Evolutionary conservation across 2,888 invertebrate genomes (phyloP), one percentile per base, ranked within the genome.

Genomic region (Drosophila borealis): DNA sequence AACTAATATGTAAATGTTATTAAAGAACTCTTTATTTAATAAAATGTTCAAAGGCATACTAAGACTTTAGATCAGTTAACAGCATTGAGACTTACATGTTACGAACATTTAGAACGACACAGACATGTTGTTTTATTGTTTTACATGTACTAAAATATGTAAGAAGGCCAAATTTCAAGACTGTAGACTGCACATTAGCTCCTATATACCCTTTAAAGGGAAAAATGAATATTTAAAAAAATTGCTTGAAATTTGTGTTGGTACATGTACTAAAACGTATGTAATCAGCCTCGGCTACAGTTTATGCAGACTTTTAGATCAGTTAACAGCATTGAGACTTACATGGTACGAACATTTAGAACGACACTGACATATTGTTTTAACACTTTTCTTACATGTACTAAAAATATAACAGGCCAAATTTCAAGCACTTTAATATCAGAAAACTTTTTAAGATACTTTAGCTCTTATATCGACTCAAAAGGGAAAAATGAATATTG

Each of bases 111-210:
- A 25, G 8, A 8, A 21, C 6, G 13, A 33, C 34, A 46, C n/a
- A 29, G n/a, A n/a, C n/a, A 25, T 9, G 34, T 8, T 21, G 33
- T 13, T 50, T 9, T 33, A 9, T 8, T 60, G 48, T 39, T 42
- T 13, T 34, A 41, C 36, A 57, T 41, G 50, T 49, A 21, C 64
- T 49, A 53, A 62, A 49, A 29, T 14, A 13, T 41, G 1, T n/a
- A 29, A n/a, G 2, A 21, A 2, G 8, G 6, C 48, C 8, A 3
- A 11, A 39, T 21, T n/a, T 10, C 6, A 11, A 51, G 17, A 17
- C 17, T 17, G 17, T 17, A 17, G 17, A 17, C 17, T 17, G 17
- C 17, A 17, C 17, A 17, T 17, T 17, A 17, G 17, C 17, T 17
- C 17, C 17, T 17, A 17, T n/a, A 10, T 10, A 9, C 25, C 25